phyloP scores from a whole-genome alignment of 2,797 vertebrate genomes.

The Aphelocoma californica region DNA sequence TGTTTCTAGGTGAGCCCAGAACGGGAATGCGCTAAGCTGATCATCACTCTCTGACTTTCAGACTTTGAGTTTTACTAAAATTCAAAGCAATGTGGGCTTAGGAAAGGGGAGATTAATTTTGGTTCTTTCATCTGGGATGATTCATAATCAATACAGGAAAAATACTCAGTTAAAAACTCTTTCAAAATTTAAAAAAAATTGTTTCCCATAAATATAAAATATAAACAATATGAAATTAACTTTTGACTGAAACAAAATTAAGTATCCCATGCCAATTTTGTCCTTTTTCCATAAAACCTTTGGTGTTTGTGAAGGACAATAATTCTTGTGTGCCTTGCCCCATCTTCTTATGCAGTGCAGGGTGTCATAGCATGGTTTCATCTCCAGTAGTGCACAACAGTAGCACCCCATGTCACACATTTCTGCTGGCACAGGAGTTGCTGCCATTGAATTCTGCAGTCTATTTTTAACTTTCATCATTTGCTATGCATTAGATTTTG shows the following conservation, averaged over 20 bases:
- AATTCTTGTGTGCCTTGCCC: not conserved
- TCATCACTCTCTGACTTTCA: not conserved
- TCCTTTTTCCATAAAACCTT: not conserved
- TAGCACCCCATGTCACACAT: not conserved
- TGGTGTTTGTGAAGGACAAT: not conserved
- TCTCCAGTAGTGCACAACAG: not conserved
- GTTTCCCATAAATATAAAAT: not conserved
- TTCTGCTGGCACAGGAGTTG: not conserved
- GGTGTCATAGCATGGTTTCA: not conserved
- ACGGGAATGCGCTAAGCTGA: not conserved
- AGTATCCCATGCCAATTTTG: not conserved
- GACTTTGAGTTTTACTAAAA: not conserved
- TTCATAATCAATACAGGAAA: not conserved
- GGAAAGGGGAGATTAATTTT: not conserved
- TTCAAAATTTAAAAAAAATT: not conserved
- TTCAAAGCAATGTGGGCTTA: not conserved
- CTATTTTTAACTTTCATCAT: not conserved
- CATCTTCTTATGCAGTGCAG: not conserved
- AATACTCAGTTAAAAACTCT: not conserved
- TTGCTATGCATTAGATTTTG: not conserved
- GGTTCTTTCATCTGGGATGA: not conserved
- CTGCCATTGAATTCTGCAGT: not conserved
- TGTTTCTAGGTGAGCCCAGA: not conserved
- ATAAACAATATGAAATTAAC: not conserved
- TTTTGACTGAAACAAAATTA: not conserved